phyloP scores from a whole-genome alignment of 2,797 vertebrate species.

The Silurus lanzhouensis region DNA sequence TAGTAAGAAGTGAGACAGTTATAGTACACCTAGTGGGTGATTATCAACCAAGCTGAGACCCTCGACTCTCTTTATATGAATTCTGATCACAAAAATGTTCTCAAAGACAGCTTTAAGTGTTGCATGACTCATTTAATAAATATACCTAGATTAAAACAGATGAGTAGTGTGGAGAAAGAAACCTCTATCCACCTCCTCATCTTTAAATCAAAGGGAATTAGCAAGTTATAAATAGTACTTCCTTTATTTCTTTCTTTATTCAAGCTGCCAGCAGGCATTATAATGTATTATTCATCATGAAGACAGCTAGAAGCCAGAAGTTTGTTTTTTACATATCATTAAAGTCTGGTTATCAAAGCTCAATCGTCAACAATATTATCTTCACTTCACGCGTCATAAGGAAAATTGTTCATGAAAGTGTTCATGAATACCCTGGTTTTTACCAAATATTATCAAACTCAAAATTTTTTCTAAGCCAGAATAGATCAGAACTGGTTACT shows the following conservation, averaged over 20 bases:
- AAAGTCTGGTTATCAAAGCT: background rate
- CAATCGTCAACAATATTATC: background rate
- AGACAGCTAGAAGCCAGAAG: background rate
- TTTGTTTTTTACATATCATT: background rate
- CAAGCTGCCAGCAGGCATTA: background rate
- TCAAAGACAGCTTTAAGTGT: background rate
- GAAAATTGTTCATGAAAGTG: background rate
- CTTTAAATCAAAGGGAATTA: background rate
- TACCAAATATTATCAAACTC: background rate
- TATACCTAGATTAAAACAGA: background rate
- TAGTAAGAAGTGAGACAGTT: background rate
- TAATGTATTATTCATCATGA: background rate
- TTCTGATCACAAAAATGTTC: background rate
- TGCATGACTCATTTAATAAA: conserved; percentile 10
- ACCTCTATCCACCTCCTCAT: background rate
- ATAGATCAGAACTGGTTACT: background rate
- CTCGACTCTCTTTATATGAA: conserved; percentile 8
- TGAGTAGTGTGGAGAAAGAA: background rate
- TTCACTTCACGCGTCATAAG: background rate
- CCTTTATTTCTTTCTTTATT: too few species aligned
- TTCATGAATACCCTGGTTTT: background rate
- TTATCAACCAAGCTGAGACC: background rate
- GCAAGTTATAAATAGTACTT: background rate
- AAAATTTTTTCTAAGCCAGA: background rate
- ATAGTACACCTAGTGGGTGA: background rate